These are phyloP conservation scores for Chaetodon trifasciatus DNA, from an alignment of 2,797 vertebrate genomes.

Conservation along the genomic window DNA sequence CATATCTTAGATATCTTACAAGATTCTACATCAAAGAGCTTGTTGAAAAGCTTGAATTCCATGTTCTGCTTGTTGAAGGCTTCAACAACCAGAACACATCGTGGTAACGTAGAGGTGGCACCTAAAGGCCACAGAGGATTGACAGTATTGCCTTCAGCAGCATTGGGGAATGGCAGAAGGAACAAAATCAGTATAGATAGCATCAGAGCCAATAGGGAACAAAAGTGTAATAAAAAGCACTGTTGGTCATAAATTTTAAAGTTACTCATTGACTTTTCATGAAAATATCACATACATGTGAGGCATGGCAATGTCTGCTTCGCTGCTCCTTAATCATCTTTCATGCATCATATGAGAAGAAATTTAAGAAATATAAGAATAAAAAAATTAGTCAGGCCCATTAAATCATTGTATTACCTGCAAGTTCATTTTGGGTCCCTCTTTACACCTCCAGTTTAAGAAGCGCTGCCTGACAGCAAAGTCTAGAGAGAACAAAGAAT, in stretches of 20 bases:
- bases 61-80: neutral
- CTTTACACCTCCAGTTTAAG: neutral
- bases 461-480: neutral
- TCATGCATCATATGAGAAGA: neutral
- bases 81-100: neutral
- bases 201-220: neutral
- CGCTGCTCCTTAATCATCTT: neutral
- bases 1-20: neutral
- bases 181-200: conserved; percentile 21
- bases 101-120: conserved; percentile 1
- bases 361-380: neutral
- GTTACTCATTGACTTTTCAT: neutral
- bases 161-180: neutral
- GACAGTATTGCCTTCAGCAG: conserved; percentile 17
- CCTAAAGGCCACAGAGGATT: conserved; percentile 10
- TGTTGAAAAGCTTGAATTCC: conserved; percentile 1
- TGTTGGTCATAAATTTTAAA: conserved; percentile 17
- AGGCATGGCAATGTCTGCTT: neutral
- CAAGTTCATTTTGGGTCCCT: neutral
- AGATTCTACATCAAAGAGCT: neutral
- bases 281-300: conserved; percentile 6
- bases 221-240: conserved; percentile 13
- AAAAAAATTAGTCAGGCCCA: neutral
- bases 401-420: neutral
- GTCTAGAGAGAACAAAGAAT: neutral